A percentile compares a stretch with the other conserved stretches of the same genome.
These are phyloP conservation scores for Pyrrhia umbra DNA, from an alignment of 2,888 invertebrate species.

Conservation along the genomic window DNA sequence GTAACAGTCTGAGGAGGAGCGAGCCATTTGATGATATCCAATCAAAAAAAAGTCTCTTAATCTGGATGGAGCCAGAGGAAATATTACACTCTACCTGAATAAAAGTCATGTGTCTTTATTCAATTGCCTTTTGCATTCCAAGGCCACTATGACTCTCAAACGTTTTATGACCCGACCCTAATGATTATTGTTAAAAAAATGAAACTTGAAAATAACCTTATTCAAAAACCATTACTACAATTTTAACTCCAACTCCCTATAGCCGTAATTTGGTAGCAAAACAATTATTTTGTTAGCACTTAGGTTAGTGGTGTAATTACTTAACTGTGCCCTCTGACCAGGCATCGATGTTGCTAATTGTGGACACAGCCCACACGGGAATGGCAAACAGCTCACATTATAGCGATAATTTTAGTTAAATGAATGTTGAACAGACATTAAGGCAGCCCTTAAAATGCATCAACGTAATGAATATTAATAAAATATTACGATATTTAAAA, in stretches of 20 bases:
- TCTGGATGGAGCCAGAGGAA: too few relatives aligned
- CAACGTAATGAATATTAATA: too few relatives aligned
- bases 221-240: slow-evolving; percentile 1
- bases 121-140: too few relatives aligned
- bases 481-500: too few relatives aligned
- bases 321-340: slow-evolving; percentile 42
- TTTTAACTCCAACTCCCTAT: slow-evolving; percentile 18
- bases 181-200: too few relatives aligned
- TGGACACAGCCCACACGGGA: slow-evolving; percentile 39
- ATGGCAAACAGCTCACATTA: slow-evolving; percentile 23
- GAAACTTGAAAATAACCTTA: background rate
- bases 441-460: background rate
- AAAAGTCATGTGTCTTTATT: too few relatives aligned
- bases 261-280: slow-evolving; percentile 37
- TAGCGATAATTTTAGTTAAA: background rate
- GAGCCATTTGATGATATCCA: too few relatives aligned
- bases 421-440: background rate
- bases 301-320: slow-evolving; percentile 54
- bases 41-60: too few relatives aligned
- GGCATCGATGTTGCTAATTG: slow-evolving; percentile 46
- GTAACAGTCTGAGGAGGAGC: too few relatives aligned
- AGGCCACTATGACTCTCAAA: too few relatives aligned
- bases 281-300: slow-evolving; percentile 52
- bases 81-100: too few relatives aligned
- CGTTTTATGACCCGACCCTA: too few relatives aligned